Evolutionary conservation across 2,113 vertebrate species (phyloP).

Genomic region (Macquaria ambigua): DNA sequence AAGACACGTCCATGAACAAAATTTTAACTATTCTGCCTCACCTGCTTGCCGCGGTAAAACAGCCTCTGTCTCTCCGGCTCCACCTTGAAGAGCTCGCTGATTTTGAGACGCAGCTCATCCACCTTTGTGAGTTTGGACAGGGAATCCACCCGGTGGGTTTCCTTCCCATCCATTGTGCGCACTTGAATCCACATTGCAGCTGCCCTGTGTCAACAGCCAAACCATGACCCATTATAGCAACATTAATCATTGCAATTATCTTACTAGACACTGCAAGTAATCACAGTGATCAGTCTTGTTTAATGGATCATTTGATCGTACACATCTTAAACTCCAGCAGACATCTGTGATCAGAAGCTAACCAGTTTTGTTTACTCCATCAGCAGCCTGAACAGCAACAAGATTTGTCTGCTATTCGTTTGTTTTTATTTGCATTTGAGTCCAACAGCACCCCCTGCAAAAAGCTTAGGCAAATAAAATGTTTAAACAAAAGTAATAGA

Average conservation of each 20-base stretch:
- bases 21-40: slow-evolving; percentile 58
- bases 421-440: not conserved
- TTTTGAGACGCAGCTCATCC: slow-evolving; percentile 90
- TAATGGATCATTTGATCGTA: not conserved
- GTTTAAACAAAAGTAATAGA: not conserved
- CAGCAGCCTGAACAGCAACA: not conserved
- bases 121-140: slow-evolving; percentile 97
- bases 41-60: slow-evolving; percentile 97
- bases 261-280: not conserved
- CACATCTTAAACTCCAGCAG: not conserved
- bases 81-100: slow-evolving; percentile 90
- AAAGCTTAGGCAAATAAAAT: not conserved
- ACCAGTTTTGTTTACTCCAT: not conserved
- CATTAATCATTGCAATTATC: not conserved
- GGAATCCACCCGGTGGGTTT: slow-evolving; percentile 91
- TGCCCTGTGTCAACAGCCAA: slow-evolving; percentile 67
- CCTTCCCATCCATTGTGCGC: slow-evolving; percentile 96
- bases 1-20: not conserved
- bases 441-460: not conserved
- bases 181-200: slow-evolving; percentile 98
- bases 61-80: slow-evolving; percentile 91
- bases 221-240: not conserved
- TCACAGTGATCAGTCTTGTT: not conserved
- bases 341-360: not conserved
- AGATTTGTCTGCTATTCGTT: not conserved